phyloP scores from a whole-genome alignment of 1,140 invertebrate genomes.

The Ruditapes philippinarum region DNA sequence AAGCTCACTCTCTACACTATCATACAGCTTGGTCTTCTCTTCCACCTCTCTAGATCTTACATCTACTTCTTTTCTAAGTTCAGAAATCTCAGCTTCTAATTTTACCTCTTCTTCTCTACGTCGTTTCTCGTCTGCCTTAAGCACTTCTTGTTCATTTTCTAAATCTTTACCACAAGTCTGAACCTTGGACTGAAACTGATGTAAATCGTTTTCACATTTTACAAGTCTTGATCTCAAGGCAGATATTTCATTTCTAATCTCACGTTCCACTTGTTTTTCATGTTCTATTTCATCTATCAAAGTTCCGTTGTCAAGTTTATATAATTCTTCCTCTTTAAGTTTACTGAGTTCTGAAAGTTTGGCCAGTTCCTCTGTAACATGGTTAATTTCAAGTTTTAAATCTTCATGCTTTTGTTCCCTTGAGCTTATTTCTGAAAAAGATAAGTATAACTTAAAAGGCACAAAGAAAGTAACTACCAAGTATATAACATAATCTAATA shows the following conservation, averaged over 20 bases:
- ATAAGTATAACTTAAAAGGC: not conserved
- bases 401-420: slow-evolving; percentile 95
- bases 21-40: slow-evolving; percentile 86
- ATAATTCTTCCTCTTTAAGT: slow-evolving; percentile 95
- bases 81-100: slow-evolving; percentile 60
- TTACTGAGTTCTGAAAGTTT: slow-evolving; percentile 89
- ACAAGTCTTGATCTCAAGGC: slow-evolving; percentile 93
- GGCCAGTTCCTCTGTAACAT: slow-evolving; percentile 93
- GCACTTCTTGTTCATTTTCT: slow-evolving; percentile 61
- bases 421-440: slow-evolving; percentile 93
- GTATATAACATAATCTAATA: too few species aligned
- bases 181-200: slow-evolving; percentile 90
- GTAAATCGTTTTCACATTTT: slow-evolving; percentile 89
- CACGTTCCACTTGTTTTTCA: slow-evolving; percentile 80
- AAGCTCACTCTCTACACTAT: slow-evolving; percentile 94
- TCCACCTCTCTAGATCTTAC: slow-evolving; percentile 89
- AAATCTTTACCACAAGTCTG: slow-evolving; percentile 63
- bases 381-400: slow-evolving; percentile 94
- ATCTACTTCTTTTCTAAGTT: slow-evolving; percentile 92
- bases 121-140: slow-evolving; percentile 62
- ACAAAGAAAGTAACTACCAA: too few species aligned
- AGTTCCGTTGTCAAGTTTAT: slow-evolving; percentile 93
- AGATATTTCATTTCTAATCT: slow-evolving; percentile 91
- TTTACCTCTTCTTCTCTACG: slow-evolving; percentile 57
- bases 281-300: slow-evolving; percentile 78